A percentile compares a stretch with the other conserved stretches of the same genome.
These are phyloP conservation scores for Lepidochitona cinerea DNA, from an alignment of 2,888 invertebrate genomes.

Conservation along the genomic window DNA sequence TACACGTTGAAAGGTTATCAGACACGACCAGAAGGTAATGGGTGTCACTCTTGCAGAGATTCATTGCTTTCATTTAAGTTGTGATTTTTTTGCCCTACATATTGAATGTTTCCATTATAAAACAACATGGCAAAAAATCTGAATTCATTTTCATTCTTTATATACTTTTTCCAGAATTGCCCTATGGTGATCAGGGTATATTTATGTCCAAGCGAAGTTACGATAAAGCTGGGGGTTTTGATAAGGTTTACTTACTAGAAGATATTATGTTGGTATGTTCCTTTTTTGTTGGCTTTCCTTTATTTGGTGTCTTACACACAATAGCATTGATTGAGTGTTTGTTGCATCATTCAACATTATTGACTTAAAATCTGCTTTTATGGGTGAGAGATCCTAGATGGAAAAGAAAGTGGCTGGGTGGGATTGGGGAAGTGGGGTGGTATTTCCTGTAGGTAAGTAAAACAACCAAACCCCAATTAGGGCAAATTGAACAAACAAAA, in stretches of 20 bases:
- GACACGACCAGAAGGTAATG: no score
- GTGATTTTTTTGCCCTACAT: no score
- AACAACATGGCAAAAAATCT: neutral
- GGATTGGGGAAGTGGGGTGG: neutral
- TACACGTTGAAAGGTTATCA: no score
- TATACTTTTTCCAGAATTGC: slow-evolving; percentile 38
- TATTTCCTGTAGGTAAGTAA: neutral
- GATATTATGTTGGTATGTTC: slow-evolving; percentile 41
- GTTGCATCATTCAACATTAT: neutral
- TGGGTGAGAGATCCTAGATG: neutral
- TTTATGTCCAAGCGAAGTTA: slow-evolving; percentile 41
- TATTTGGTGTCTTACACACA: no score
- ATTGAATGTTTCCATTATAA: no score
- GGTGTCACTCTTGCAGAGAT: no score
- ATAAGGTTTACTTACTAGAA: slow-evolving; percentile 40
- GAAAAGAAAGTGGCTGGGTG: no score
- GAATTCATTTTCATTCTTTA: no score
- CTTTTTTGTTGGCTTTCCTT: neutral
- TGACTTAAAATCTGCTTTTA: neutral
- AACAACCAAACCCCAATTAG: neutral
- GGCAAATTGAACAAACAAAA: neutral
- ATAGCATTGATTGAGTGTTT: neutral
- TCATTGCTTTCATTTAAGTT: no score
- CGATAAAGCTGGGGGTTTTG: slow-evolving; percentile 41
- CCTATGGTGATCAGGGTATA: slow-evolving; percentile 50